A percentile compares a stretch with the other conserved stretches of the same genome.
Conservation (phyloP, 2,113 vertebrate genomes). For the Crocuta crocuta region DNA sequence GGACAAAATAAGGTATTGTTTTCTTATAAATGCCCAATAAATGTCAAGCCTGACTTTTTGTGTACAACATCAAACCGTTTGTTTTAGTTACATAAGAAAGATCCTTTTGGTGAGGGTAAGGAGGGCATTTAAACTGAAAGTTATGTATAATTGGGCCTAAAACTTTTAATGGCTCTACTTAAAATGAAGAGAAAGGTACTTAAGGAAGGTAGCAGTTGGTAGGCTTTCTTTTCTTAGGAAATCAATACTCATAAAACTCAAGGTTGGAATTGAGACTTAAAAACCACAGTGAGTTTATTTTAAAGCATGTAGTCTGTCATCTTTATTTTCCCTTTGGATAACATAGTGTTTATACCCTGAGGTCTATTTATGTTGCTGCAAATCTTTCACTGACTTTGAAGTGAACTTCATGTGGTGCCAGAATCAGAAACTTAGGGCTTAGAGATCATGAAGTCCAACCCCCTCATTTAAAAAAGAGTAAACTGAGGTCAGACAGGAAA, state of each 20-base stretch:
- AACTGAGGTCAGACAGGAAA: slow-evolving; percentile 5
- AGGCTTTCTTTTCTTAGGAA: slow-evolving; percentile 72
- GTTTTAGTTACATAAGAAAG: slow-evolving; percentile 16
- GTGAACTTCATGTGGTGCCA: slow-evolving; percentile 44
- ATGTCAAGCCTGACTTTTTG: slow-evolving; percentile 33
- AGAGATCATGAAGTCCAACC: neutral
- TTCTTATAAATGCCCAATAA: slow-evolving; percentile 41
- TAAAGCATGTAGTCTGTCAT: slow-evolving; percentile 72
- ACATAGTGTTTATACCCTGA: slow-evolving; percentile 66
- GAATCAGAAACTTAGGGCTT: slow-evolving; percentile 47
- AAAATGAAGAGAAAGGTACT: slow-evolving; percentile 64
- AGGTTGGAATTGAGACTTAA: slow-evolving; percentile 73
- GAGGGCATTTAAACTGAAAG: slow-evolving; percentile 7
- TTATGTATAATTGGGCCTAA: neutral
- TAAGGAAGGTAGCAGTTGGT: slow-evolving; percentile 44
- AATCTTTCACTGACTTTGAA: slow-evolving; percentile 73
- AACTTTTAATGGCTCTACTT: slow-evolving; percentile 60
- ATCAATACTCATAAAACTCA: slow-evolving; percentile 80
- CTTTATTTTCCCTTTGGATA: slow-evolving; percentile 73
- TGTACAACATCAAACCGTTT: slow-evolving; percentile 5
- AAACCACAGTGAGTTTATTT: slow-evolving; percentile 80
- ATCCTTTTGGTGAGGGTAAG: neutral
- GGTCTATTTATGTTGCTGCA: slow-evolving; percentile 64
- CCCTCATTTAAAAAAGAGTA: slow-evolving; percentile 38
- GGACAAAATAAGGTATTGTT: neutral